A percentile compares a stretch with the other conserved stretches of the same genome.
phyloP scores from a whole-genome alignment of 2,888 invertebrate species.

The Eumacrocentrus americanus region DNA sequence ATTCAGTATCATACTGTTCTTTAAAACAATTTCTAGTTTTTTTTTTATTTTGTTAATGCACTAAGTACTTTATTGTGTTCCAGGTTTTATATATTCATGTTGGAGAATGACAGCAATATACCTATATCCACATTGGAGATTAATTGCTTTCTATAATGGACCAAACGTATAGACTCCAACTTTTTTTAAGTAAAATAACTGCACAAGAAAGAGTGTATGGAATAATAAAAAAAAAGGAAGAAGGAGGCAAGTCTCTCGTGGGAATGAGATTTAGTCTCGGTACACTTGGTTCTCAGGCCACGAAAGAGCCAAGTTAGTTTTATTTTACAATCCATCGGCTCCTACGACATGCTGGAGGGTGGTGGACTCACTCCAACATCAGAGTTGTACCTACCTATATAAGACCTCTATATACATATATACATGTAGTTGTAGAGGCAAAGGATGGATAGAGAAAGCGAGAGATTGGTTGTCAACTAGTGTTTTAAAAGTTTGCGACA shows the following conservation, averaged over 20 bases:
- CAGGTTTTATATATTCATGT: not conserved
- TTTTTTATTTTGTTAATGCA: not conserved
- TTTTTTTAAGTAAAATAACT: conserved; percentile 3
- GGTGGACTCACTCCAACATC: conserved; percentile 14
- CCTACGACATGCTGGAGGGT: conserved; percentile 30
- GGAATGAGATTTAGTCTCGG: conserved; percentile 57
- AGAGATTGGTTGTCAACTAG: conserved; percentile 58
- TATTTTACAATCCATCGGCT: conserved; percentile 62
- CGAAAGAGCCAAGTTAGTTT: conserved; percentile 61
- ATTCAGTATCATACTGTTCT: too few relatives aligned
- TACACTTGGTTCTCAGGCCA: conserved; percentile 48
- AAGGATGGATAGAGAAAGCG: too few relatives aligned
- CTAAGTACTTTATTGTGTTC: conserved; percentile 22
- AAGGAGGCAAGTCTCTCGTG: too few relatives aligned
- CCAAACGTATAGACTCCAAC: not conserved
- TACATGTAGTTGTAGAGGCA: not conserved
- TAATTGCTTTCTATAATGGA: conserved; percentile 20
- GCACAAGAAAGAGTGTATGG: too few relatives aligned
- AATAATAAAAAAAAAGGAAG: too few relatives aligned
- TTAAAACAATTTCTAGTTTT: not conserved
- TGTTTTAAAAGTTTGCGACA: conserved; percentile 62
- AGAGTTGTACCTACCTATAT: conserved; percentile 20
- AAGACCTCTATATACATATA: conserved; percentile 8
- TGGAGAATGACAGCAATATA: conserved; percentile 11
- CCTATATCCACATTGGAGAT: not conserved